These are phyloP conservation scores for Lottia gigantea DNA, from an alignment of 2,888 invertebrate species.

Conservation along the genomic window DNA sequence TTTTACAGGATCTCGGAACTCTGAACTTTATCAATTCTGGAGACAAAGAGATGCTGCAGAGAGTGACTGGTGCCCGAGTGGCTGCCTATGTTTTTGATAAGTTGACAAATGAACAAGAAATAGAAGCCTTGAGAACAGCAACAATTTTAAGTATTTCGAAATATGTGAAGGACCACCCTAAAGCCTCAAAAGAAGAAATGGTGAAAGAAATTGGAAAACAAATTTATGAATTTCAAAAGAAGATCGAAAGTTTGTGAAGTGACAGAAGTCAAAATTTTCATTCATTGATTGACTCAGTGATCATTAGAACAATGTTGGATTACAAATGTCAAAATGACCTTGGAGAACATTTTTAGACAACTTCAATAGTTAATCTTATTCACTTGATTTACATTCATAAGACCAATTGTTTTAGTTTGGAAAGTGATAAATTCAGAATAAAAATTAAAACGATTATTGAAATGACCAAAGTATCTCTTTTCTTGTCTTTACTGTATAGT, in stretches of 20 bases:
- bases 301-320: no score
- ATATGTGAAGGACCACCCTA: conserved; percentile 58
- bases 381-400: no score
- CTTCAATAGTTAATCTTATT: no score
- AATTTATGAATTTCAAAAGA: conserved; percentile 48
- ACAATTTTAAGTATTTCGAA: conserved; percentile 52
- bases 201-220: conserved; percentile 49
- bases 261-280: no score
- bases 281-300: no score
- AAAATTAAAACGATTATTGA: no score
- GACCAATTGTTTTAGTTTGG: no score
- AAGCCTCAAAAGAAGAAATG: conserved; percentile 52
- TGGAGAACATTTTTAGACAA: no score
- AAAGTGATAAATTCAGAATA: no score
- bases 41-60: conserved; percentile 38
- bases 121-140: conserved; percentile 52
- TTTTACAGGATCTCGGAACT: conserved; percentile 45
- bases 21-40: conserved; percentile 43
- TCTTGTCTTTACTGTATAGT: no score
- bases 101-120: conserved; percentile 48
- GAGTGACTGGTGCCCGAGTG: conserved; percentile 41
- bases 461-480: no score
- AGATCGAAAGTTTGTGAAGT: conserved; percentile 43
- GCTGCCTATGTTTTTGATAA: conserved; percentile 39
- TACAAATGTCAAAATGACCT: no score